These are phyloP conservation scores for Psilanteris sp. DNA, from an alignment of 1,140 invertebrate genomes.

Conservation along the genomic window DNA sequence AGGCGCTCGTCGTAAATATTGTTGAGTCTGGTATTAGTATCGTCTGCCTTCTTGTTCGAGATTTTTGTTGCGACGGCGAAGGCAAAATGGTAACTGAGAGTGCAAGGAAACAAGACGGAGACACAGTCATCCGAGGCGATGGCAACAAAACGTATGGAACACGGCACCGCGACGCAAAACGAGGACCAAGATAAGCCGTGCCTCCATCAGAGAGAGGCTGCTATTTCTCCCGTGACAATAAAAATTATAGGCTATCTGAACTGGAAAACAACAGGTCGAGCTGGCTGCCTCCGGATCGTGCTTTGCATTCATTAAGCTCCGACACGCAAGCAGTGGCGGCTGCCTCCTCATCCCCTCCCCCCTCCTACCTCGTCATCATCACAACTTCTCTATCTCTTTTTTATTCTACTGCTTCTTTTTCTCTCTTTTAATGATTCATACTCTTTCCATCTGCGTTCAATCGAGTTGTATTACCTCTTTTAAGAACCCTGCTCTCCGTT, in stretches of 20 bases:
- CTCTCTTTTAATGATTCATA: constrained; percentile 36
- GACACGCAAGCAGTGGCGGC: constrained; percentile 81
- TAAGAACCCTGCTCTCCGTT: constrained; percentile 45
- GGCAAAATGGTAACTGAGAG: constrained; percentile 63
- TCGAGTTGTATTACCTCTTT: constrained; percentile 51
- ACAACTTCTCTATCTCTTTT: constrained; percentile 32
- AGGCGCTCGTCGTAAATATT: constrained; percentile 58
- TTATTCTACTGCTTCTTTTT: constrained; percentile 22
- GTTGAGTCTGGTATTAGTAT: constrained; percentile 52
- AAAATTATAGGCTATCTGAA: constrained; percentile 84
- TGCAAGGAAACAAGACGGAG: constrained; percentile 65
- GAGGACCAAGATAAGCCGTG: constrained; percentile 78
- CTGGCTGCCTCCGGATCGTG: constrained; percentile 80
- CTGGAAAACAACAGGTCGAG: constrained; percentile 83
- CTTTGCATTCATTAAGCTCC: constrained; percentile 83
- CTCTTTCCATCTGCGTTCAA: constrained; percentile 20
- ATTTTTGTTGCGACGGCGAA: constrained; percentile 53
- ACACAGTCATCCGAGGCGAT: constrained; percentile 68
- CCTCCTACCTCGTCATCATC: constrained; percentile 52
- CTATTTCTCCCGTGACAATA: constrained; percentile 83
- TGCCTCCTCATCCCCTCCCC: constrained; percentile 34
- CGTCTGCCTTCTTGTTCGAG: constrained; percentile 52
- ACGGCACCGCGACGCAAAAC: constrained; percentile 74
- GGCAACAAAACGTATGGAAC: constrained; percentile 77
- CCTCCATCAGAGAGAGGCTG: constrained; percentile 76